phyloP scores from a whole-genome alignment of 2,888 invertebrate species.

The Diaphora mendica region DNA sequence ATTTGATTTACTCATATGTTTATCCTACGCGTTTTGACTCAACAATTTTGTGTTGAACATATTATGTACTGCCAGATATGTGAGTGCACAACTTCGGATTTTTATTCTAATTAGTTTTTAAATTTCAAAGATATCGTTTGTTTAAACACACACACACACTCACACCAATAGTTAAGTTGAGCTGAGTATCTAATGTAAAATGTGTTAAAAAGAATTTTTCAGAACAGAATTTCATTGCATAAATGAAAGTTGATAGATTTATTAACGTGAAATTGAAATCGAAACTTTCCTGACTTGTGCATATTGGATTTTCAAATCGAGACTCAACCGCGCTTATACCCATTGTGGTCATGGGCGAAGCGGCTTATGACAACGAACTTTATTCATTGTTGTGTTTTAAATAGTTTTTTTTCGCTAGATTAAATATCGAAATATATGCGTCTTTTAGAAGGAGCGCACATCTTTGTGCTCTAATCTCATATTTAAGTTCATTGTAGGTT shows the following conservation, averaged over 20 bases:
- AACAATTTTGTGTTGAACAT: not conserved
- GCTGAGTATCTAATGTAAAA: not conserved
- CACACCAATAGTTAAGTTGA: not conserved
- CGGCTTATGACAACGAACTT: not conserved
- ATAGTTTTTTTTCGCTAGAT: not conserved
- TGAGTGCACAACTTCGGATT: not conserved
- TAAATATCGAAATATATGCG: not conserved
- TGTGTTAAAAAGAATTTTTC: not conserved
- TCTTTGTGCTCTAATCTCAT: too few species aligned
- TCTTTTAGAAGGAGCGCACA: too few species aligned
- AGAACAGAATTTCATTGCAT: not conserved
- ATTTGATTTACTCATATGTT: constrained; percentile 1
- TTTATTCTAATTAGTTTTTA: not conserved
- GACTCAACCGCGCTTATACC: not conserved
- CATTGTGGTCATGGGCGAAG: not conserved
- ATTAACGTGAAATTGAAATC: not conserved
- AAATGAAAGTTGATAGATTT: not conserved
- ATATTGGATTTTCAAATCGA: not conserved
- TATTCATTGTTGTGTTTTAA: not conserved
- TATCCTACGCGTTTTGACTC: not conserved
- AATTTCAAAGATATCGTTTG: not conserved
- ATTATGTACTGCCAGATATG: not conserved
- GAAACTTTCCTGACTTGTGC: not conserved
- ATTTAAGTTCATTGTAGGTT: too few species aligned
- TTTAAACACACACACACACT: not conserved